These are phyloP conservation scores for Gnathonemus echidnorhynchus DNA, from an alignment of 2,113 vertebrate species.

Conservation along the genomic window DNA sequence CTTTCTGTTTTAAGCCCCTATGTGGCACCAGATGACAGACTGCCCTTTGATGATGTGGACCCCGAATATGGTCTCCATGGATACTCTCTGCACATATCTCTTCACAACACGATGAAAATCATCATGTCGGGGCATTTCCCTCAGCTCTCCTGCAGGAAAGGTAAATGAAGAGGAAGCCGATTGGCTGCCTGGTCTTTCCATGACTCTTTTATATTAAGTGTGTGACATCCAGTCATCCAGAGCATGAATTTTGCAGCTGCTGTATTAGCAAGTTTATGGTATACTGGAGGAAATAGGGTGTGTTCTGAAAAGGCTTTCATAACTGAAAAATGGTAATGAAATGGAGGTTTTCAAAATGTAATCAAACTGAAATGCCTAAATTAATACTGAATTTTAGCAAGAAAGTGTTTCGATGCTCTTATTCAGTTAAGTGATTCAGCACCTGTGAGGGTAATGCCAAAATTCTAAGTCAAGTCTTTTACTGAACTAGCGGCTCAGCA, in stretches of 20 bases:
- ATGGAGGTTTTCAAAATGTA: background rate
- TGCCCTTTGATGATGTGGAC: conserved; percentile 67
- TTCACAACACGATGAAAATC: conserved; percentile 59
- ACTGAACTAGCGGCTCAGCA: too few species aligned
- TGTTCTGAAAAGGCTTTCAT: background rate
- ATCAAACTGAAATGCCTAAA: background rate
- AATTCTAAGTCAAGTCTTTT: background rate
- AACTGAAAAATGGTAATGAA: background rate
- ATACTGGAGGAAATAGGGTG: background rate
- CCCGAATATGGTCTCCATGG: conserved; percentile 74
- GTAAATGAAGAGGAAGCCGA: conserved; percentile 47
- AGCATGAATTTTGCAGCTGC: background rate
- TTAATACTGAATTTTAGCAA: background rate
- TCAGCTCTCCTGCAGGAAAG: conserved; percentile 71
- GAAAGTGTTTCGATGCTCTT: background rate
- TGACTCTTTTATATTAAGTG: background rate
- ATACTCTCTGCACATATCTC: conserved; percentile 71
- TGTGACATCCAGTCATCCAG: background rate
- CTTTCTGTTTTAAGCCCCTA: conserved; percentile 52
- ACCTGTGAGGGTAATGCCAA: background rate
- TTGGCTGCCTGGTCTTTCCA: background rate
- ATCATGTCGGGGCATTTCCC: conserved; percentile 67
- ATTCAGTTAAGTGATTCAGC: background rate
- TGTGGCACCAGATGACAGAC: conserved; percentile 35
- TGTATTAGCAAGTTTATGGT: background rate